Base-by-base conservation (phyloP, 2,888 invertebrate genomes). In the Pseudococcus jackbeardsleyi region DNA sequence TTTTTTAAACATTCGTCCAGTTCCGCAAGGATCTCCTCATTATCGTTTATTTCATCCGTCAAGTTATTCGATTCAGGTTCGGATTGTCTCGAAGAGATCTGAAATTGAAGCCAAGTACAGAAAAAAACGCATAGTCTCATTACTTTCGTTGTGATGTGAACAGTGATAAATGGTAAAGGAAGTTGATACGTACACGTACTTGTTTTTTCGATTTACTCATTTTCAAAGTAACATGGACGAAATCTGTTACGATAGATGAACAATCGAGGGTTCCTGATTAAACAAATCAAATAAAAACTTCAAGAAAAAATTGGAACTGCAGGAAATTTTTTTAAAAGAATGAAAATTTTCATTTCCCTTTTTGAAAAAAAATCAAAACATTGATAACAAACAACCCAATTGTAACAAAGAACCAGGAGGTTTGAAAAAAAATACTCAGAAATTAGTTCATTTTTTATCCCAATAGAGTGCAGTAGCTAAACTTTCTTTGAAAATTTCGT, bases 1-100 rank as follows among this genome's bases (percentile, higher is more conserved):
- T 22, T 48, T 17, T 72, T 59, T 17, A 86, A 15, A 48, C 86
- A 86, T 86, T 86, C 86, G 48, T 86, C 77, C 77, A 86, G 33
- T 50, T 86, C 86, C 11, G 15, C n/a, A 4, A 86, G 26, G 8
- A 86, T 50, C 22, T 86, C 86, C 22, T 86, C 86, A 33, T 86
- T 86, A 17, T 77, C 86, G 77, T 46, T 77, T 15, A 86, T 77
- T 86, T 86, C 86, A 12, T 86, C 77, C n/a, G 42, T 42, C 19
- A 79, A 11, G 4, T 5, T n/a, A 9, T 46, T 5, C 8, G n/a
- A 2, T 46, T 79, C 42, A 0, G 17, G 33, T 8, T 79, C n/a
- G 12, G 26, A 33, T 33, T 33, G 1, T 15, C 33, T 3, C 26
- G 68, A 9, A 26, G 68, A 15, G 12, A 33, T 26, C 33, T 72